Percentiles rank a stretch among this genome's conserved stretches.
Evolutionary conservation across 2,797 vertebrate genomes (phyloP).

Genomic region (Notolabrus celidotus): DNA sequence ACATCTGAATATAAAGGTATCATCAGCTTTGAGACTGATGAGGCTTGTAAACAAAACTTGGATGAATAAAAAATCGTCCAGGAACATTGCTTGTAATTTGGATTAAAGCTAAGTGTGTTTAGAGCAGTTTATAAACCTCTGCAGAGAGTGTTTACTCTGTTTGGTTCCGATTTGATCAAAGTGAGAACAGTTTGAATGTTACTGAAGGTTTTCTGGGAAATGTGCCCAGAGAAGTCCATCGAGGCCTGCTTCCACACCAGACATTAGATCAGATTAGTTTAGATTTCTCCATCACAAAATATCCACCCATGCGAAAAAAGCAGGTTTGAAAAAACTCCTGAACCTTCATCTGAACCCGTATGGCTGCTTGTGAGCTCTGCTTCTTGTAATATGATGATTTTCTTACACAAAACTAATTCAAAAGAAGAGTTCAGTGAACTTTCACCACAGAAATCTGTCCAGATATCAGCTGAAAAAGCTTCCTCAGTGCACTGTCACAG

Average conservation of each 20-base stretch:
- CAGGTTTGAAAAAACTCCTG: not conserved
- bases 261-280: constrained; percentile 16
- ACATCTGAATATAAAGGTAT: not conserved
- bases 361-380: not conserved
- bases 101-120: not conserved
- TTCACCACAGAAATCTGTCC: too few species aligned
- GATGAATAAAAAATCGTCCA: not conserved
- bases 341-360: not conserved
- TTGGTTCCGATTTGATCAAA: constrained; percentile 2
- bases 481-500: too few species aligned
- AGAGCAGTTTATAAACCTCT: constrained; percentile 2
- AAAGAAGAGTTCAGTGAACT: too few species aligned
- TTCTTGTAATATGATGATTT: not conserved
- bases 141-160: constrained; percentile 15
- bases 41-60: not conserved
- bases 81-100: not conserved
- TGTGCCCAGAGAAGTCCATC: constrained; percentile 21
- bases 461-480: too few species aligned
- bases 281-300: constrained; percentile 8
- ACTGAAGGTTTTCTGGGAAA: constrained; percentile 13
- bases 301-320: not conserved
- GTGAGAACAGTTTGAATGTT: constrained; percentile 16
- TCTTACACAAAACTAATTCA: constrained; percentile 12
- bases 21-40: not conserved
- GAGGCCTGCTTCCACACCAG: not conserved